Conservation (phyloP, 2,888 invertebrate genomes). For the Penaeus monodon region DNA sequence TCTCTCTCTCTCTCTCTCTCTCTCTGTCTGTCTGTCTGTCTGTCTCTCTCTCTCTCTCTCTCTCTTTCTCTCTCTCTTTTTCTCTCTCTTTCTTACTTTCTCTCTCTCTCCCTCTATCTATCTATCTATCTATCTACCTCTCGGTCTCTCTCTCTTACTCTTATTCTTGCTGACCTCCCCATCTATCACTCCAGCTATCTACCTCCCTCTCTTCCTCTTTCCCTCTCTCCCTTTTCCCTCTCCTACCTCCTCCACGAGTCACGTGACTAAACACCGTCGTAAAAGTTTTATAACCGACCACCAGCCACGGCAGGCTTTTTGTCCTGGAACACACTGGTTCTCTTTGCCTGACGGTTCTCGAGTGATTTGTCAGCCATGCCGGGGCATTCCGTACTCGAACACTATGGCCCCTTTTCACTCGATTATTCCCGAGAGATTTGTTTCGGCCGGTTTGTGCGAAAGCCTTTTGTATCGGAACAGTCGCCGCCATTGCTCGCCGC, state of each 20-base stretch:
- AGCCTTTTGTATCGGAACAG: too few relatives aligned
- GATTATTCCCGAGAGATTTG: too few relatives aligned
- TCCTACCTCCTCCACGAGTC: conserved; percentile 20
- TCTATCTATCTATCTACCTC: too few relatives aligned
- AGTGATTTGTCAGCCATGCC: conserved; percentile 14
- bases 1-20: too few relatives aligned
- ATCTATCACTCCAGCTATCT: neutral
- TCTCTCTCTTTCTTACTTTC: too few relatives aligned
- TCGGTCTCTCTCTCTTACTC: neutral
- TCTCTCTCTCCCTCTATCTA: too few relatives aligned
- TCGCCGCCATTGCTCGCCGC: too few relatives aligned
- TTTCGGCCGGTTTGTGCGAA: too few relatives aligned
- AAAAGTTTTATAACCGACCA: conserved; percentile 50
- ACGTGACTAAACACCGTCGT: conserved; percentile 56
- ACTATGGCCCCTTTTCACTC: too few relatives aligned
- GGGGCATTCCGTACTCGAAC: conserved; percentile 9
- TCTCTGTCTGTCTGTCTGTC: too few relatives aligned
- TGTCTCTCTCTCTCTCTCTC: too few relatives aligned
- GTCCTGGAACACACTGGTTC: conserved; percentile 4
- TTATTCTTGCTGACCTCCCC: neutral
- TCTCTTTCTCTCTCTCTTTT: too few relatives aligned
- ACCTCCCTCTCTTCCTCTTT: neutral
- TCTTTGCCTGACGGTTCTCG: conserved; percentile 21
- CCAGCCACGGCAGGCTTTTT: conserved; percentile 35
- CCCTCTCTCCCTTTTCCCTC: conserved; percentile 10